Conservation (phyloP, 2,113 vertebrate species). For the Pelusios castaneus region DNA sequence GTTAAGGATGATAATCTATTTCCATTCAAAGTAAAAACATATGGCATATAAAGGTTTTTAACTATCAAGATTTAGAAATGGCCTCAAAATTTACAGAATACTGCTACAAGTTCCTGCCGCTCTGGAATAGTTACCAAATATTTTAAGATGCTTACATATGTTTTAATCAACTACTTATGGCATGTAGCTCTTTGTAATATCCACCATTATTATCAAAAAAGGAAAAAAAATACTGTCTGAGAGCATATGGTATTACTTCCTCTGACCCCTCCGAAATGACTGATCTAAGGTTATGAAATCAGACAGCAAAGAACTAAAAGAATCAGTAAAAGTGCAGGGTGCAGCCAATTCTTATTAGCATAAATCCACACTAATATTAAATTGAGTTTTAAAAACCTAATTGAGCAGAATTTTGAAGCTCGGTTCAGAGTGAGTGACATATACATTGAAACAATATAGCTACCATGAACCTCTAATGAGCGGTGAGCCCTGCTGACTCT, state of each 20-base stretch:
- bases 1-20: background rate
- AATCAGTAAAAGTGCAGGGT: conserved; percentile 14
- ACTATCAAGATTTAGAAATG: conserved; percentile 23
- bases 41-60: background rate
- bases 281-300: conserved; percentile 65
- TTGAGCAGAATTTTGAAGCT: conserved; percentile 65
- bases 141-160: background rate
- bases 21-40: background rate
- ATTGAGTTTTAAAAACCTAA: conserved; percentile 72
- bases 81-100: background rate
- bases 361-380: conserved; percentile 71
- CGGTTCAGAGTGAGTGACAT: conserved; percentile 68
- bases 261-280: conserved; percentile 62
- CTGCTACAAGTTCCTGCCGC: conserved; percentile 29
- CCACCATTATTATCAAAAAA: conserved; percentile 43
- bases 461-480: conserved; percentile 63
- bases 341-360: conserved; percentile 67
- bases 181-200: background rate
- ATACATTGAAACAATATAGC: conserved; percentile 66
- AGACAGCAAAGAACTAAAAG: conserved; percentile 60
- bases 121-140: background rate
- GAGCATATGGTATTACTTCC: background rate
- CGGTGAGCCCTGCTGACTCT: conserved; percentile 50
- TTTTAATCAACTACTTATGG: conserved; percentile 43
- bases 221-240: conserved; percentile 5